phyloP scores from a whole-genome alignment of 1,140 invertebrate species.

The Nebria ingens region DNA sequence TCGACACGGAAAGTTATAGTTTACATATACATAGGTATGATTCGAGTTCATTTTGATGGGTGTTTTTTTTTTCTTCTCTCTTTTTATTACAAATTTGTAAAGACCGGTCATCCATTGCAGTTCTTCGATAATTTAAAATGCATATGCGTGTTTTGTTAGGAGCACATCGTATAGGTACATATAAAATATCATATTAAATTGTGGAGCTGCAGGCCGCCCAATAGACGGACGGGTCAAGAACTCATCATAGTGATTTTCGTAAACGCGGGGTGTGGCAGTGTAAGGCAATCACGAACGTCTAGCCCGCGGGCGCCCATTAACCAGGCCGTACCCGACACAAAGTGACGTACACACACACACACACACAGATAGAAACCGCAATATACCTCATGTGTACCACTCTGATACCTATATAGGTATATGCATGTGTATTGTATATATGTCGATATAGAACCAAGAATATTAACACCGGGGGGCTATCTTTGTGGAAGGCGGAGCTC shows the following conservation, averaged over 20 bases:
- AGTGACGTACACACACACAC: neutral
- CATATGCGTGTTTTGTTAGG: too few species aligned
- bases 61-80: too few species aligned
- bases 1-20: too few species aligned
- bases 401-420: too few species aligned
- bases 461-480: neutral
- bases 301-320: neutral
- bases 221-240: neutral
- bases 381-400: too few species aligned
- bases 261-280: neutral
- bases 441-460: too few species aligned
- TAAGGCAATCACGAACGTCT: constrained; percentile 4
- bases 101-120: neutral
- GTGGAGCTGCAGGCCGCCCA: neutral
- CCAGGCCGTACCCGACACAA: neutral
- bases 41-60: too few species aligned
- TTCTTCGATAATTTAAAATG: neutral
- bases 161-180: too few species aligned
- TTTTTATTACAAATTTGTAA: neutral
- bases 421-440: too few species aligned
- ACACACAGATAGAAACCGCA: too few species aligned
- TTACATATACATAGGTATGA: too few species aligned
- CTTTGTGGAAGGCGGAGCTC: neutral
- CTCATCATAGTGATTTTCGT: constrained; percentile 4
- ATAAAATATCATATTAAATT: constrained; percentile 8